Conservation (phyloP, 92 coral and sea anemone genomes). For the Porites rus region DNA sequence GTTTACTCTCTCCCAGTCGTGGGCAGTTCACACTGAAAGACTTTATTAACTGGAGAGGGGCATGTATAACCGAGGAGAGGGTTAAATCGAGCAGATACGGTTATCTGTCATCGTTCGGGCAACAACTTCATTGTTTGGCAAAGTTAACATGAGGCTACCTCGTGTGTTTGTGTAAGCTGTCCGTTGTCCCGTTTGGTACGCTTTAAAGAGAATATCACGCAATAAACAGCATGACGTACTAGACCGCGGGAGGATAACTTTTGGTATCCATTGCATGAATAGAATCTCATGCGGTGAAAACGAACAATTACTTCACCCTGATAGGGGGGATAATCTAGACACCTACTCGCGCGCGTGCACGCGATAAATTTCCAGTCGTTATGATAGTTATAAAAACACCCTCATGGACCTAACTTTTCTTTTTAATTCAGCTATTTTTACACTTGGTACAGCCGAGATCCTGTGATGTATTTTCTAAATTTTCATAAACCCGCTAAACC, state of each 20-base stretch:
- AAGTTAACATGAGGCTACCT: slow-evolving; percentile 6
- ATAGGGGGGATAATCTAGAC: not conserved
- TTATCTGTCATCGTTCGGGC: too few relatives aligned
- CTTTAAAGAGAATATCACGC: not conserved
- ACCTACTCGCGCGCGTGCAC: not conserved
- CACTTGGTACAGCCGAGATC: too few relatives aligned
- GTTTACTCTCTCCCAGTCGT: too few relatives aligned
- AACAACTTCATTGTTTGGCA: not conserved
- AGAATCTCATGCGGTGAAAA: slow-evolving; percentile 28
- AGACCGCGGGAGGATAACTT: slow-evolving; percentile 26
- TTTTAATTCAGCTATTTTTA: too few relatives aligned
- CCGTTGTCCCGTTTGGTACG: not conserved
- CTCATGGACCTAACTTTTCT: too few relatives aligned
- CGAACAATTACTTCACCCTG: not conserved
- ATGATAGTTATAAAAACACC: too few relatives aligned
- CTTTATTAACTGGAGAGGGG: too few relatives aligned
- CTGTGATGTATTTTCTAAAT: too few relatives aligned
- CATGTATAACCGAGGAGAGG: not conserved
- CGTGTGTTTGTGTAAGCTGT: not conserved
- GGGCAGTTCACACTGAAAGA: too few relatives aligned
- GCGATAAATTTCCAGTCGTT: not conserved
- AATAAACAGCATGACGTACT: slow-evolving; percentile 30
- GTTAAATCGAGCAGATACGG: not conserved
- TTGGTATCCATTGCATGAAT: slow-evolving; percentile 26
- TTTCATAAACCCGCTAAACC: too few relatives aligned